These are phyloP conservation scores for Anas platyrhynchos DNA, from an alignment of 2,113 vertebrate species.

Conservation along the genomic window DNA sequence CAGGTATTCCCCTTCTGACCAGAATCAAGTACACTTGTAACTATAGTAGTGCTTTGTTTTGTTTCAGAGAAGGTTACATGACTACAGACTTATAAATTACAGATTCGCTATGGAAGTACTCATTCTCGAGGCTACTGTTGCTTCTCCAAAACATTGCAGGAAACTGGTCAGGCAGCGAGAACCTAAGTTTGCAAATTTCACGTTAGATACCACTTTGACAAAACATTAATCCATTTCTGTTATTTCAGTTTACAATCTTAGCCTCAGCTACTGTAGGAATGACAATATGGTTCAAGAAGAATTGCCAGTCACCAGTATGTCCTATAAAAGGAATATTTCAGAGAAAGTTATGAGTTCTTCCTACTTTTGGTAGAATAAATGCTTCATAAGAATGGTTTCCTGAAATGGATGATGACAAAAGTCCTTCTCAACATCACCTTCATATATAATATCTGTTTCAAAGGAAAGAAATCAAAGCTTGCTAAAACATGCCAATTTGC, in stretches of 20 bases:
- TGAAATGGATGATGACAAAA: background rate
- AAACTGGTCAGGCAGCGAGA: background rate
- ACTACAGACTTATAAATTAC: background rate
- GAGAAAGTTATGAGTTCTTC: background rate
- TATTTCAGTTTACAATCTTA: background rate
- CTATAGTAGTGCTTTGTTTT: background rate
- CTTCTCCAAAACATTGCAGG: background rate
- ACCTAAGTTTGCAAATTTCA: background rate
- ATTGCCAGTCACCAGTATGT: background rate
- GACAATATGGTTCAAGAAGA: background rate
- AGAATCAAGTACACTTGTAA: background rate
- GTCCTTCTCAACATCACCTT: background rate
- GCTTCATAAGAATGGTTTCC: background rate
- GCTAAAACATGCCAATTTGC: background rate
- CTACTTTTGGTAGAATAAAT: background rate
- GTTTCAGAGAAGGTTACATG: background rate
- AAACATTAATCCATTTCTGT: background rate
- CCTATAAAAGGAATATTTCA: background rate
- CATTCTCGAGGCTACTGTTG: background rate
- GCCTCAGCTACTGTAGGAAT: background rate
- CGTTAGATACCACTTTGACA: background rate
- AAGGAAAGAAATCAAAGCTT: background rate
- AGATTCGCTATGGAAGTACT: background rate
- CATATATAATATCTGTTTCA: background rate
- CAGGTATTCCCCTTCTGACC: background rate